A percentile compares a stretch with the other conserved stretches of the same genome.
phyloP scores from a whole-genome alignment of 2,888 invertebrate species.

The Therioaphis trifolii region DNA sequence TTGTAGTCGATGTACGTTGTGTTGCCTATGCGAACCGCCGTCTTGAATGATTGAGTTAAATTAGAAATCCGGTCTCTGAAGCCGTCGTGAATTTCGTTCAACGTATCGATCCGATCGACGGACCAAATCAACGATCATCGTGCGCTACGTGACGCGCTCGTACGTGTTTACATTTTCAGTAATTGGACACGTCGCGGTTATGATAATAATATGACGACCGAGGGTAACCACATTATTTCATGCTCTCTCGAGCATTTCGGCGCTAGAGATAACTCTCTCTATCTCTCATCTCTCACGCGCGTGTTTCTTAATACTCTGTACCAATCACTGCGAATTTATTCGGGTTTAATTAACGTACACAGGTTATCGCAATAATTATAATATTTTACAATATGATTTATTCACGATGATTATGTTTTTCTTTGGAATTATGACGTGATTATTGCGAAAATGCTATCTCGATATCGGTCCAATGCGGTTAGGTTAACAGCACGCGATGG shows the following conservation, averaged over 20 bases:
- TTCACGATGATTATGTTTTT: background rate
- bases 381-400: background rate
- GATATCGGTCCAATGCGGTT: too few relatives aligned
- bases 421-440: too few relatives aligned
- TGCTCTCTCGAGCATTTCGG: background rate
- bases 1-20: too few relatives aligned
- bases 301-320: background rate
- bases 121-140: too few relatives aligned
- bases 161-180: background rate
- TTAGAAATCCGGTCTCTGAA: too few relatives aligned
- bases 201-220: background rate
- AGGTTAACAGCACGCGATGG: too few relatives aligned
- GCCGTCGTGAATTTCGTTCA: too few relatives aligned
- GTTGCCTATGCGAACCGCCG: too few relatives aligned
- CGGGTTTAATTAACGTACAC: constrained; percentile 18
- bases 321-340: background rate
- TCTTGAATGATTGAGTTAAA: too few relatives aligned
- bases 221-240: background rate
- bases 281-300: too few relatives aligned
- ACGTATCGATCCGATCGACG: too few relatives aligned
- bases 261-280: background rate
- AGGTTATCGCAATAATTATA: constrained; percentile 14
- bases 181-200: background rate
- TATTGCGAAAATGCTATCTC: too few relatives aligned
- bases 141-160: background rate